Conservation (phyloP, 2,113 vertebrate genomes). For the Eubucco bourcierii region DNA sequence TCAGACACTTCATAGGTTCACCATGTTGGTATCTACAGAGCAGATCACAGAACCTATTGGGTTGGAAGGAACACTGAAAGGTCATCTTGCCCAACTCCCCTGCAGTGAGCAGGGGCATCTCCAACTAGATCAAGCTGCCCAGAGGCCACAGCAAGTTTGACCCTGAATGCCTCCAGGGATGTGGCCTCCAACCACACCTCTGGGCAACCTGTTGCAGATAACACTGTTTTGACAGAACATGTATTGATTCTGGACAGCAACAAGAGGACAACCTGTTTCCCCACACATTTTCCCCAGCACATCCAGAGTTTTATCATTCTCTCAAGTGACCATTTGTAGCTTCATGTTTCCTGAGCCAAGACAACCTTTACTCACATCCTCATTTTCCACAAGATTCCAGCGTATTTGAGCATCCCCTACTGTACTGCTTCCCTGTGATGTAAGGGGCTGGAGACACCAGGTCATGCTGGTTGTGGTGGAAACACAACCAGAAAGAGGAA, state of each 20-base stretch:
- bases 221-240: no score
- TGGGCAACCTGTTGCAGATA: no score
- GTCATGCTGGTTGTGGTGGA: not conserved
- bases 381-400: not conserved
- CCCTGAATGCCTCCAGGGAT: no score
- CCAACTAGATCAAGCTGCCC: no score
- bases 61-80: no score
- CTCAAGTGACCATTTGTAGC: fast-evolving
- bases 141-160: no score
- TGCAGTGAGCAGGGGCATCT: no score
- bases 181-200: no score
- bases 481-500: no score
- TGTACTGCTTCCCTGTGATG: not conserved
- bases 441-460: fast-evolving
- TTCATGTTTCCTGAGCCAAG: not conserved
- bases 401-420: fast-evolving
- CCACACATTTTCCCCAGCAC: not conserved
- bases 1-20: not conserved
- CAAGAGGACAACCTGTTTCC: not conserved
- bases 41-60: no score
- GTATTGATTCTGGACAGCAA: fast-evolving
- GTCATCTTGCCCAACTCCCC: no score
- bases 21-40: not conserved
- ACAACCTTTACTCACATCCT: not conserved
- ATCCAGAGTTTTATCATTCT: not conserved